A percentile compares a stretch with the other conserved stretches of the same genome.
Evolutionary conservation across 2,888 invertebrate species (phyloP).

Genomic region (Odontothrips loti): DNA sequence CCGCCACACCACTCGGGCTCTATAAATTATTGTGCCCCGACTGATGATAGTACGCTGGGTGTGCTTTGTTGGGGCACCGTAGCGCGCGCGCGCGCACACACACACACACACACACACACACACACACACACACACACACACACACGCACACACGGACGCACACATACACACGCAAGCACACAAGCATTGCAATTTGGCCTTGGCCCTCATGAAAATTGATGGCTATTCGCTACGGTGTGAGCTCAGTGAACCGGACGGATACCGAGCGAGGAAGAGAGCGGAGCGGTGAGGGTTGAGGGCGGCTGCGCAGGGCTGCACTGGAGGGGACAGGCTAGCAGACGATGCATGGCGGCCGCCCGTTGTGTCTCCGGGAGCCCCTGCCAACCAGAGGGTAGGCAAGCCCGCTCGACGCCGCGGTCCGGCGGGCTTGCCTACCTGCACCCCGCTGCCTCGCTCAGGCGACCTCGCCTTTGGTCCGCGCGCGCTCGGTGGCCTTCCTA

Average conservation of each 20-base stretch:
- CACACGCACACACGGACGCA: neutral
- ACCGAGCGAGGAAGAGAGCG: neutral
- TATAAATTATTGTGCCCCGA: neutral
- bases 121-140: neutral
- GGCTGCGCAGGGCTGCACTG: no score
- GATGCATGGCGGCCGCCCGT: neutral
- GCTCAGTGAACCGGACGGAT: constrained; percentile 8
- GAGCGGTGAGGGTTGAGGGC: neutral
- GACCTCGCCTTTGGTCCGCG: no score
- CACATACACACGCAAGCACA: neutral
- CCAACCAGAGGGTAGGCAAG: neutral
- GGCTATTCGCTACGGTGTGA: neutral
- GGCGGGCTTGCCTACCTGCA: no score
- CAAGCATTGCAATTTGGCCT: neutral
- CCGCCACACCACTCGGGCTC: neutral
- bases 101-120: neutral
- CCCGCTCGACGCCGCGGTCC: no score
- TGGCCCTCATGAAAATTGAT: constrained; percentile 21
- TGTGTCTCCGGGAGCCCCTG: neutral
- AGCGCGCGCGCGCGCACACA: neutral
- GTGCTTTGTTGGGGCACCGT: neutral
- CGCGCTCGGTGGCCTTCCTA: neutral
- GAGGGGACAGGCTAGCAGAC: neutral
- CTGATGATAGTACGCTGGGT: neutral
- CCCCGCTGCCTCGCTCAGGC: no score